These are phyloP conservation scores for Fopius arisanus DNA, from an alignment of 1,140 invertebrate genomes.

Conservation along the genomic window DNA sequence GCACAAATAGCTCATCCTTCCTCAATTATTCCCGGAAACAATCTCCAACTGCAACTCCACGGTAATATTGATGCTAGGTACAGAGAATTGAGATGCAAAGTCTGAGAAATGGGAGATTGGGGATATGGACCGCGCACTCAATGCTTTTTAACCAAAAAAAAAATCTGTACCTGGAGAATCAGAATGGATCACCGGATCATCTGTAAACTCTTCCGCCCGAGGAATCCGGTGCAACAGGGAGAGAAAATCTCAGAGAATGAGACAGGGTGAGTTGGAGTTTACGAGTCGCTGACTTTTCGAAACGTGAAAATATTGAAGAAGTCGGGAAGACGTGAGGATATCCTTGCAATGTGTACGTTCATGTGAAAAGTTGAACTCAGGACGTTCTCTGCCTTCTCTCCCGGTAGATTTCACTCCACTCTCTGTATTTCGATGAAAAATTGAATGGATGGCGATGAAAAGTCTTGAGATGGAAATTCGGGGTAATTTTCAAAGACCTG, in stretches of 20 bases:
- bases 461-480: not conserved
- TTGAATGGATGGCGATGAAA: not conserved
- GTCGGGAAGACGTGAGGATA: not conserved
- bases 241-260: not conserved
- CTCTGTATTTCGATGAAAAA: not conserved
- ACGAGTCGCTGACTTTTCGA: slow-evolving; percentile 3
- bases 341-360: not conserved
- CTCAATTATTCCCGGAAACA: not conserved
- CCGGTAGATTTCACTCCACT: not conserved
- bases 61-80: not conserved
- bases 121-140: not conserved
- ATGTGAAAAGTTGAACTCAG: not conserved
- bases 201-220: not conserved
- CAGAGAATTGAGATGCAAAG: not conserved
- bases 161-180: not conserved
- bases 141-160: not conserved
- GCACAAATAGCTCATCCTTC: not conserved
- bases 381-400: not conserved
- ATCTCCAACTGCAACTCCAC: not conserved
- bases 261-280: not conserved
- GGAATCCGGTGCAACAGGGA: not conserved
- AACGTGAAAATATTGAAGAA: slow-evolving; percentile 11
- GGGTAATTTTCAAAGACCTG: not conserved
- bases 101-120: not conserved
- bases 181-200: not conserved